Percentiles rank a stretch among this genome's conserved stretches.
phyloP scores from a whole-genome alignment of 2,797 vertebrate species.

The Hafferia zeledoni region DNA sequence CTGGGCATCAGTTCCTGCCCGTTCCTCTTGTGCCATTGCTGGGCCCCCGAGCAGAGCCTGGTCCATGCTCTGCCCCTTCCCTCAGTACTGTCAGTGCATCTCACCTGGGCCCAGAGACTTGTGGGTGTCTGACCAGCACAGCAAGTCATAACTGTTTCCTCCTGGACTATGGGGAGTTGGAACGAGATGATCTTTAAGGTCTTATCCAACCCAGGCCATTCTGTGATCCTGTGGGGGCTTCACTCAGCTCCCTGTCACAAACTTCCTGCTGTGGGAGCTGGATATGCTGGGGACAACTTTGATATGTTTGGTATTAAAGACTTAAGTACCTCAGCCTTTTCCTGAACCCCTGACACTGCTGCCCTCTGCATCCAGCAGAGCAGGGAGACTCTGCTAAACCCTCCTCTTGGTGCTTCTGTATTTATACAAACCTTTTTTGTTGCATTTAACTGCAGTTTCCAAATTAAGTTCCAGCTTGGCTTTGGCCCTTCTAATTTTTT shows the following conservation, averaged over 20 bases:
- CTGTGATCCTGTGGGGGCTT: neutral
- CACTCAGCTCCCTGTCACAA: neutral
- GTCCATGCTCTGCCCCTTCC: neutral
- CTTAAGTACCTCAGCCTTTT: neutral
- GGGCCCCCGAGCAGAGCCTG: neutral
- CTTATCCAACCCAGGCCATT: no score
- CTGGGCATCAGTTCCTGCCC: no score
- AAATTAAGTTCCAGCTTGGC: neutral
- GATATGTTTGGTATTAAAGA: neutral
- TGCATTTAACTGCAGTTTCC: neutral
- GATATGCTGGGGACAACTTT: neutral
- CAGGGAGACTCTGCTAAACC: neutral
- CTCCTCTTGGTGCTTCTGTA: neutral
- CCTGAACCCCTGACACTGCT: neutral
- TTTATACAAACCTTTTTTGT: neutral
- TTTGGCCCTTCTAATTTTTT: neutral
- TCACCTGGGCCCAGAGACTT: accelerated
- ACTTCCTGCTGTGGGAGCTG: neutral
- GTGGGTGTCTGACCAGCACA: neutral
- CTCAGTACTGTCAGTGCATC: neutral
- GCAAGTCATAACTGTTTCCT: neutral
- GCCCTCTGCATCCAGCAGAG: neutral
- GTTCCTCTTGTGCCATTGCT: no score
- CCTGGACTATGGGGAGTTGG: neutral
- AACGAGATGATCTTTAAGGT: accelerated